These are phyloP conservation scores for Drosophila ficusphila DNA, from an alignment of 1,140 invertebrate genomes.

Conservation along the genomic window DNA sequence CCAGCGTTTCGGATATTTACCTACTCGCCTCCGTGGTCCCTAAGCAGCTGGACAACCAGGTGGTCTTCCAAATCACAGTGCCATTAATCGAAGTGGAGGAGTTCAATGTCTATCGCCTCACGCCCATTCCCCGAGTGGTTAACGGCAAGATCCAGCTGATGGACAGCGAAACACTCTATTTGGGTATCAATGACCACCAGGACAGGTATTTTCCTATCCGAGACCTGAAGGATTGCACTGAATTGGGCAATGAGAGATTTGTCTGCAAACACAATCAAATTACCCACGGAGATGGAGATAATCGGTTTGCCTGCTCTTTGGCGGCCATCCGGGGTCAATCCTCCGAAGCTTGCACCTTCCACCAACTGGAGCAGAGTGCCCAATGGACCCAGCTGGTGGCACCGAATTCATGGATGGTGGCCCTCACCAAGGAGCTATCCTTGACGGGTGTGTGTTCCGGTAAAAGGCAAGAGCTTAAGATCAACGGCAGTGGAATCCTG, in stretches of 20 bases:
- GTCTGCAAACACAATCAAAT: constrained; percentile 1
- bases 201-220: constrained; percentile 15
- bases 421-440: constrained; percentile 8
- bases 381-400: constrained; percentile 17
- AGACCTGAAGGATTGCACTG: constrained; percentile 3
- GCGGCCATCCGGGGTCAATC: constrained; percentile 11
- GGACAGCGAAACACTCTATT: constrained; percentile 12
- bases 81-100: constrained; percentile 13
- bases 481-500: constrained; percentile 22
- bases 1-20: constrained; percentile 1
- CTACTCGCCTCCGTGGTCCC: neutral
- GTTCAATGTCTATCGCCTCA: constrained; percentile 20
- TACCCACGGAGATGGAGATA: constrained; percentile 1
- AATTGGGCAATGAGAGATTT: constrained; percentile 2
- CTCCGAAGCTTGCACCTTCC: neutral
- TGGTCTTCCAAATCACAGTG: constrained; percentile 14
- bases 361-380: neutral
- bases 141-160: constrained; percentile 6
- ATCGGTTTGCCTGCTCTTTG: neutral
- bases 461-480: constrained; percentile 11
- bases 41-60: neutral
- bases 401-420: constrained; percentile 29
- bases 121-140: constrained; percentile 15
- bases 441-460: constrained; percentile 20
- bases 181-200: constrained; percentile 16